Evolutionary conservation across 2,888 invertebrate species (phyloP).

Genomic region (Gastrophysa polygoni): DNA sequence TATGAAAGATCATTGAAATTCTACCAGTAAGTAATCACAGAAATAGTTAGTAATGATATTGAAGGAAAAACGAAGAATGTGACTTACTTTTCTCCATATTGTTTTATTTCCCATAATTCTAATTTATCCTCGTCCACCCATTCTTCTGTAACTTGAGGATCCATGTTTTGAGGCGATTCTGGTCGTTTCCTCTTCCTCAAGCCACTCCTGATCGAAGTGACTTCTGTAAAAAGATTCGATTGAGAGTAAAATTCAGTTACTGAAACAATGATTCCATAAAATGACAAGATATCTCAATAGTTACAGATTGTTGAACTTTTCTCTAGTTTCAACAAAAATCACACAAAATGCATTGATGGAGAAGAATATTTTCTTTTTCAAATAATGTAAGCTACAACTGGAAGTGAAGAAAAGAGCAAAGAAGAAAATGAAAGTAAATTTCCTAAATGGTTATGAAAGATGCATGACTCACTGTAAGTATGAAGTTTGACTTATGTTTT

Average conservation of each 20-base stretch:
- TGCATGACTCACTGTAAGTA: no score
- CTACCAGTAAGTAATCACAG: no score
- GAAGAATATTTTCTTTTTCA: background rate
- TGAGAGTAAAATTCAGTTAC: no score
- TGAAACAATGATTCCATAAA: background rate
- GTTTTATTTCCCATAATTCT: conserved; percentile 95
- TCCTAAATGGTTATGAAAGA: no score
- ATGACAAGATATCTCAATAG: background rate
- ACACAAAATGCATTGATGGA: background rate
- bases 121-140: conserved; percentile 97
- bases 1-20: no score
- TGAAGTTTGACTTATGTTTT: no score
- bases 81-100: conserved; percentile 82
- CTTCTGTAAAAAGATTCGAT: conserved; percentile 77
- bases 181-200: conserved; percentile 90
- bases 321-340: no score
- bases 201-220: conserved; percentile 93
- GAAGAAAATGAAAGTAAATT: no score
- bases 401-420: background rate
- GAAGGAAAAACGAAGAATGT: conserved; percentile 7
- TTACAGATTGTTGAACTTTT: no score
- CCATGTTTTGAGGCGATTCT: conserved; percentile 92
- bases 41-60: no score
- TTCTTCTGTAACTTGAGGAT: conserved; percentile 92
- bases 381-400: background rate